phyloP scores from a whole-genome alignment of 2,113 vertebrate genomes.

The Chaenogobius annularis region DNA sequence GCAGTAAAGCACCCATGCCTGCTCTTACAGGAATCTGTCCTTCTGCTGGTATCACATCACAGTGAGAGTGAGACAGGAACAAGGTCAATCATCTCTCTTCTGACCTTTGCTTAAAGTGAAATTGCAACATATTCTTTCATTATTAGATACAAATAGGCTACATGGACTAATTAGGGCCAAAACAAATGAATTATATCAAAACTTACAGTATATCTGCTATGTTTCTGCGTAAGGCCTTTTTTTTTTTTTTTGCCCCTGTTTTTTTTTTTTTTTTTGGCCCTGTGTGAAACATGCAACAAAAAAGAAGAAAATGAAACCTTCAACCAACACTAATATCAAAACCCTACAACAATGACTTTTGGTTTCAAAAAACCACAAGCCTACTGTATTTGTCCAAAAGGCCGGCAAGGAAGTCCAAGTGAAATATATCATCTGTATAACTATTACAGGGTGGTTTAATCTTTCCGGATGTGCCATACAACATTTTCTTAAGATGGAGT shows the following conservation, averaged over 20 bases:
- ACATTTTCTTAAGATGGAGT: conserved; percentile 2
- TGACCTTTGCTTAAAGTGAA: conserved; percentile 40
- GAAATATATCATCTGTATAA: conserved; percentile 15
- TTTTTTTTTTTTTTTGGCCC: not conserved
- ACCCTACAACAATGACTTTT: not conserved
- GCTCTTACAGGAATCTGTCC: conserved; percentile 71
- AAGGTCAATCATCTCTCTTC: conserved; percentile 43
- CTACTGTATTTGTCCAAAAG: conserved; percentile 21
- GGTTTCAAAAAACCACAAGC: not conserved
- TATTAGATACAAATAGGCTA: conserved; percentile 4
- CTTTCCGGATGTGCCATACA: conserved; percentile 10
- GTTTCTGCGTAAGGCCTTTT: not conserved
- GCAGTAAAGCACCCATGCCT: conserved; percentile 60
- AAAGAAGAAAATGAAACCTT: conserved; percentile 3
- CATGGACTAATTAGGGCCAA: not conserved
- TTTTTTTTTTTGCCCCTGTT: too few relatives aligned
- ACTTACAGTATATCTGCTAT: not conserved
- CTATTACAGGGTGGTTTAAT: not conserved
- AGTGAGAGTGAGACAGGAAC: conserved; percentile 67
- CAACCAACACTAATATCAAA: conserved; percentile 3
- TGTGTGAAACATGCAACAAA: not conserved
- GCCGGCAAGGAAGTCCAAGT: conserved; percentile 4
- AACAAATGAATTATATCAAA: not conserved
- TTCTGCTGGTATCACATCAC: conserved; percentile 62
- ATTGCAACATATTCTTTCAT: conserved; percentile 25